phyloP scores from a whole-genome alignment of 2,113 vertebrate species.

The Triplophysa dalaica region DNA sequence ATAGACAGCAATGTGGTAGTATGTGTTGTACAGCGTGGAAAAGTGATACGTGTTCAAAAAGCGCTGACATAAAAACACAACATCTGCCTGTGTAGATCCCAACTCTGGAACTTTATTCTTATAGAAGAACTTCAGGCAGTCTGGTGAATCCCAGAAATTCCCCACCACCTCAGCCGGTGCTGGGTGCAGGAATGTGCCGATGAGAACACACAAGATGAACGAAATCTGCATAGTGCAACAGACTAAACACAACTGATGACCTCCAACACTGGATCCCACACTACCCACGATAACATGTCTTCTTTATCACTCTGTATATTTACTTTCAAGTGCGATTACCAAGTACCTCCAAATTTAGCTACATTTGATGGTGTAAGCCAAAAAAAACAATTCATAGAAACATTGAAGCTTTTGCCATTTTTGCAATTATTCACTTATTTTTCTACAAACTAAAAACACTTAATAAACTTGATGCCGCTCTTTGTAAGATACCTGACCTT shows the following conservation, averaged over 20 bases:
- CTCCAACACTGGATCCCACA: neutral
- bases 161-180: conserved; percentile 45
- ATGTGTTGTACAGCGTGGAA: conserved; percentile 73
- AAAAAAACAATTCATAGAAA: neutral
- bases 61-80: conserved; percentile 66
- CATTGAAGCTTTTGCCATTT: too few species aligned
- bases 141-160: conserved; percentile 61
- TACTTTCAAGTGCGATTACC: conserved; percentile 14
- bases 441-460: too few species aligned
- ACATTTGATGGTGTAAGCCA: neutral
- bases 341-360: neutral
- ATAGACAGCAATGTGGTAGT: conserved; percentile 70
- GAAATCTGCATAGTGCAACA: conserved; percentile 23
- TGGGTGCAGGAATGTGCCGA: neutral
- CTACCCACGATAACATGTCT: neutral
- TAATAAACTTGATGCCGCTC: too few species aligned
- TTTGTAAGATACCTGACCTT: too few species aligned
- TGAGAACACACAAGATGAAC: conserved; percentile 23
- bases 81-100: conserved; percentile 52
- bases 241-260: neutral
- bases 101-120: conserved; percentile 64
- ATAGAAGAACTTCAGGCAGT: conserved; percentile 71
- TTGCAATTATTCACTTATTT: too few species aligned
- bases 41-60: conserved; percentile 68
- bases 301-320: conserved; percentile 5